Evolutionary conservation across 2,888 invertebrate genomes (phyloP).

Genomic region (Scaptomyza tumidula): DNA sequence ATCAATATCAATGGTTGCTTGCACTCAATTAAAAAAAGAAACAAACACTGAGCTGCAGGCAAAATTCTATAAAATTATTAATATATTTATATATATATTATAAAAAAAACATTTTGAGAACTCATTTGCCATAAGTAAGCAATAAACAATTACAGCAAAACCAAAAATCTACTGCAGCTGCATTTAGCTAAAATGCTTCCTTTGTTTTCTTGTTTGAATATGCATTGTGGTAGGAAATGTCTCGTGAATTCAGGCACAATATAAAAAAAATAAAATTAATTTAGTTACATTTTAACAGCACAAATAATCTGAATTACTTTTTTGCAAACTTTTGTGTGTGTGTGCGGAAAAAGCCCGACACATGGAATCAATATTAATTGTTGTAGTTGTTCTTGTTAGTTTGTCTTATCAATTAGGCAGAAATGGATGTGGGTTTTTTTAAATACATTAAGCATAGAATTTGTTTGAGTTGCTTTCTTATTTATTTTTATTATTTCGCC

Average conservation of each 20-base stretch:
- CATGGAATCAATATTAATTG: constrained; percentile 46
- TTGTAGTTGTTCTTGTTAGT: constrained; percentile 24
- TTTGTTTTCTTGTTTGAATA: constrained; percentile 16
- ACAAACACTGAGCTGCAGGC: constrained; percentile 34
- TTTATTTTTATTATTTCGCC: constrained; percentile 23
- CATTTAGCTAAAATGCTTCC: constrained; percentile 27
- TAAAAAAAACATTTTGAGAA: constrained; percentile 44
- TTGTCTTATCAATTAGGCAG: constrained; percentile 57
- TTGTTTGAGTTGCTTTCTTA: constrained; percentile 15
- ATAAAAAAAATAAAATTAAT: constrained; percentile 30
- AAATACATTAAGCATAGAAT: constrained; percentile 53
- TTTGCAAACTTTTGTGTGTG: constrained; percentile 17
- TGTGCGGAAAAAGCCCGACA: constrained; percentile 37
- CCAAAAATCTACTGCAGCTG: constrained; percentile 12
- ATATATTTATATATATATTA: constrained; percentile 1
- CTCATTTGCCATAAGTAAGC: constrained; percentile 18
- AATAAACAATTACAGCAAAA: constrained; percentile 21
- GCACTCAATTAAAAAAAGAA: constrained; percentile 39
- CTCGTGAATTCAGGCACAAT: constrained; percentile 58
- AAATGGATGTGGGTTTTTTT: constrained; percentile 46
- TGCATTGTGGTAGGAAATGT: constrained; percentile 42
- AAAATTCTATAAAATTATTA: constrained; percentile 19
- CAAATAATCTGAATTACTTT: constrained; percentile 19
- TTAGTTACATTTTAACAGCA: constrained; percentile 16
- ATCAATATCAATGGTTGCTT: constrained; percentile 65